Evolutionary conservation across 2,797 vertebrate species (phyloP).

Genomic region (Sparus aurata): DNA sequence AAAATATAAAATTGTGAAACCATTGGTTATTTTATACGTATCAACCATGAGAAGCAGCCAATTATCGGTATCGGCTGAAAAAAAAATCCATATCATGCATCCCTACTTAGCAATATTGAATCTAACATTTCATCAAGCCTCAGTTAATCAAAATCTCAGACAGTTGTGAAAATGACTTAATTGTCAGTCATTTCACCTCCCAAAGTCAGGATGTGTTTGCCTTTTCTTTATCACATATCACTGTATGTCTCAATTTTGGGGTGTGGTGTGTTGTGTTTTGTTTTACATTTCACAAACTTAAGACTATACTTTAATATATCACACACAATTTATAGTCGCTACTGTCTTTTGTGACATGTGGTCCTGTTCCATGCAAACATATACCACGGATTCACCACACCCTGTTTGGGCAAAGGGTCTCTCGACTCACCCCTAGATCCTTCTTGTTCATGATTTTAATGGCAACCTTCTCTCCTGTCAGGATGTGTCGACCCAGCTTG

Average conservation of each 20-base stretch:
- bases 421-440: slow-evolving; percentile 90
- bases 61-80: too few relatives aligned
- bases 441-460: slow-evolving; percentile 98
- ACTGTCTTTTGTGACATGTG: background rate
- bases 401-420: fast-evolving
- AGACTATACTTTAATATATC: too few relatives aligned
- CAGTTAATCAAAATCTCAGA: background rate
- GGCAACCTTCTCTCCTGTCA: slow-evolving; percentile 95
- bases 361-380: background rate
- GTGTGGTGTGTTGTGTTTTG: background rate
- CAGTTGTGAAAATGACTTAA: background rate
- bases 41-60: too few relatives aligned
- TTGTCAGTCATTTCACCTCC: background rate
- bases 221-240: background rate
- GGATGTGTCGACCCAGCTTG: slow-evolving; percentile 91
- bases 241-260: background rate
- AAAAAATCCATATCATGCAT: too few relatives aligned
- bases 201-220: background rate
- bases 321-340: background rate
- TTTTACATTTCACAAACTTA: background rate
- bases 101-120: background rate
- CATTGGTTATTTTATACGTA: too few relatives aligned
- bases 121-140: background rate
- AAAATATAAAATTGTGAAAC: too few relatives aligned
- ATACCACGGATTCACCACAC: background rate